Percentiles rank a stretch among this genome's conserved stretches.
Evolutionary conservation across 2,888 invertebrate species (phyloP).

Genomic region (Lithophane leautieri): DNA sequence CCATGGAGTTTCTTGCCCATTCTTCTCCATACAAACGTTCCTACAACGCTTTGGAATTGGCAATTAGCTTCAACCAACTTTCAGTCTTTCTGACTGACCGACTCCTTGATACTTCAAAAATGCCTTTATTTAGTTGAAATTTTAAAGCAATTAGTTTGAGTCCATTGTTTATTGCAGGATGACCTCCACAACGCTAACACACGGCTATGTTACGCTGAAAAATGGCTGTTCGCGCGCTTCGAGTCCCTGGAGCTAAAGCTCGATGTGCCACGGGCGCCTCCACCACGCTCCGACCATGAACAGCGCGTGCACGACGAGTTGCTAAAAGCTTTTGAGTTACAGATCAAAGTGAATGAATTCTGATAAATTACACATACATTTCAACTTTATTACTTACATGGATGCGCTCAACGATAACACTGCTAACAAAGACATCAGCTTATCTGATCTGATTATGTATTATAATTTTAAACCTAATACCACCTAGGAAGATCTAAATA

Average conservation of each 20-base stretch:
- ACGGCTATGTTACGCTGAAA: slow-evolving; percentile 81
- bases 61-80: background rate
- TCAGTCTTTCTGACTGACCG: background rate
- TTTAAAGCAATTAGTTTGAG: background rate
- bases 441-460: too few relatives aligned
- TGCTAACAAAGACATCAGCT: background rate
- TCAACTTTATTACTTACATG: background rate
- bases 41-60: background rate
- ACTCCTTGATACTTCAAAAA: background rate
- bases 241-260: slow-evolving; percentile 78
- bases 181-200: slow-evolving; percentile 78
- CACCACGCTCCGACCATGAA: slow-evolving; percentile 77
- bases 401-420: background rate
- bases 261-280: slow-evolving; percentile 65
- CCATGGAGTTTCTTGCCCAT: background rate
- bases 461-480: too few relatives aligned
- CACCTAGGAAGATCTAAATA: too few relatives aligned
- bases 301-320: slow-evolving; percentile 81
- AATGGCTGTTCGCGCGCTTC: slow-evolving; percentile 81
- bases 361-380: background rate
- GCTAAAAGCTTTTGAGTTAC: slow-evolving; percentile 77
- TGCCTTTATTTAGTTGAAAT: background rate
- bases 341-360: slow-evolving; percentile 75
- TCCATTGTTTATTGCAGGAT: slow-evolving; percentile 67
- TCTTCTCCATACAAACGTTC: background rate